Base-by-base conservation (phyloP, 2,113 vertebrate species). In the Pomatostomus ruficeps region DNA sequence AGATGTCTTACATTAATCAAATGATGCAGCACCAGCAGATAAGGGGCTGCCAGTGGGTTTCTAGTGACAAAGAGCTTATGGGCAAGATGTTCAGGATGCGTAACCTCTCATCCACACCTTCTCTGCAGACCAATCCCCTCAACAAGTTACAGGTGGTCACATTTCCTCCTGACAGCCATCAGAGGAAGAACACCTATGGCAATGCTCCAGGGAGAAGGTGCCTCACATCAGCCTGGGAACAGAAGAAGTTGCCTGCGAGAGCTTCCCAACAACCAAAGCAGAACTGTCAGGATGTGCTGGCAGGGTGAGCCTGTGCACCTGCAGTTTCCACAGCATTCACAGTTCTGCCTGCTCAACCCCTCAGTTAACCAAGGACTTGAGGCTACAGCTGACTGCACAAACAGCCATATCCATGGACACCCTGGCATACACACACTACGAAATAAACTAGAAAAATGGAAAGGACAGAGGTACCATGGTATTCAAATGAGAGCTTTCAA, bases 391-490 rank as follows among this genome's bases (percentile, higher is more conserved):
- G 38, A 35, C 6, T 22, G 10, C 8, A 5, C 36, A 16, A 42
- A 8, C 20, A 72, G 12, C 43, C 20, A 9, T 2, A 2, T 6
- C 15, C 14, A 5, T 4, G 6, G 26, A 17, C 38, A 10, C 58
- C 33, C 24, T 29, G 11, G n/a, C 9, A 18, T 2, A 42, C 0
- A 33, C 14, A 15, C 0, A 4, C 17, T 28, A 33, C 14, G 23
- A 40, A 45, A 65, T 10, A 5, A 78, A 48, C 38, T 2, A 45
- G 20, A 25, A 36, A 54, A 36, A 54, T 2, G 9, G 31, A 31
- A 42, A 86, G 71, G 20, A 52, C 26, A 72, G n/a, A 14, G 17
- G 12, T 18, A 33, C 11, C 9, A 2, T 0, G 4, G 29, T 5
- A 74, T 16, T 70, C 43, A 68, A 63, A 20, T 20, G 20, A 88